Evolutionary conservation across 2,888 invertebrate genomes (phyloP), one percentile per base, ranked within the genome.

Genomic region (Brenthis daphne): DNA sequence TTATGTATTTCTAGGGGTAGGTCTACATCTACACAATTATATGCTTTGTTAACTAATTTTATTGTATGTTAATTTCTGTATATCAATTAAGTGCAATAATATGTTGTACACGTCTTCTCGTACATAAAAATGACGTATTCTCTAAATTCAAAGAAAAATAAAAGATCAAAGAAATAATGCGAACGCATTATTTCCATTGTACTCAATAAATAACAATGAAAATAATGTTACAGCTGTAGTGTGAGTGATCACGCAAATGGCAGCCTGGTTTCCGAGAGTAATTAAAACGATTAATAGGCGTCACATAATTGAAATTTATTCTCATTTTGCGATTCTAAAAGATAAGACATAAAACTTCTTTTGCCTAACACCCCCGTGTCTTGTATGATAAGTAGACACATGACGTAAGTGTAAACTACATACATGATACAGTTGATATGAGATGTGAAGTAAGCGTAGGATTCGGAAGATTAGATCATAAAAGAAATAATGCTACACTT

Each of bases 381-480:
- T 65, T 50, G 64, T 56, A 48, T 61, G 70, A 64, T 69, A 69
- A 70, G 57, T 57, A 55, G 37, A 5, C 11, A 2, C 12, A 61
- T 70, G 67, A 70, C 70, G 70, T 63, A 60, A 65, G 61, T 61
- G 67, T 57, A 60, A 65, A 64, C 47, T 65, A 43, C 11, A 11
- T 43, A 50, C 20, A 20, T 1, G 57, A 68, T 68, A 65, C 65
- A 54, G 47, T 61, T 61, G 33, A 61, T 61, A 61, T 61, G n/a
- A 53, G 51, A n/a, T 53, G 37, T 33, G 37, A 61, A 37, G 51
- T 61, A 16, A 53, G 37, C 37, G 61, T 53, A 61, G 51, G 61
- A 53, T 61, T 61, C 16, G 51, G 33, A 61, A 37, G 61, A 61
- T 61, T 51, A 61, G 13, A 60, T 29, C 55, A 43, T n/a, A 58